Evolutionary conservation across 2,888 invertebrate species (phyloP), one percentile per base, ranked within the genome.

Genomic region (Cactoblastis cactorum): DNA sequence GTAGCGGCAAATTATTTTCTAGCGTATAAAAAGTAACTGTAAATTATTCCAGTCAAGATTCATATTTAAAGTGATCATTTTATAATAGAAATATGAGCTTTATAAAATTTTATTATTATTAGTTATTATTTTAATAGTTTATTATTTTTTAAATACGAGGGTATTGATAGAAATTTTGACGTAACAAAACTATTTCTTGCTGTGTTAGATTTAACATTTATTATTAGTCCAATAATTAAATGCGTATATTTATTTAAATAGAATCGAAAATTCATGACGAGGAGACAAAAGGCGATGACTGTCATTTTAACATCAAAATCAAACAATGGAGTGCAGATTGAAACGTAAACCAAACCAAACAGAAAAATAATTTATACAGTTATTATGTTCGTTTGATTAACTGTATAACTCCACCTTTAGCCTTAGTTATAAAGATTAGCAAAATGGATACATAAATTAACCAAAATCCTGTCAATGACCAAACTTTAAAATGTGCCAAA

Each of bases 331-430:
- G 3, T 32, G 48, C 48, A 38, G 38, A 38, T 48, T 48, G 38
- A 38, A 38, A 37, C 37, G 12, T 15, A 37, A 24, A 11, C 28
- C 28, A 33, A 28, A 33, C 4, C 5, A 18, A 45, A 17, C 4
- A 3, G 28, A 14, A 37, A 17, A 17, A 9, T 11, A 22, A 38
- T 48, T 15, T 39, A 28, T 32, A 39, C 39, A 49, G 32, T 49
- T 49, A 49, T 39, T 39, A 39, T 39, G 28, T 17, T 38, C 38
- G 37, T 22, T 48, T 38, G 48, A 38, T 28, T 48, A 48, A 48
- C 48, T 48, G 48, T 48, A 9, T 22, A 37, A 11, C 48, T 37
- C 17, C 17, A 48, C 48, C 48, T 37, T 38, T 48, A 38, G 18
- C 37, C 15, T 48, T 18, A 22, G n/a, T 18, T n/a, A 48, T 48